Base-by-base conservation (phyloP, 2,888 invertebrate species). In the Anoncus sp. region DNA sequence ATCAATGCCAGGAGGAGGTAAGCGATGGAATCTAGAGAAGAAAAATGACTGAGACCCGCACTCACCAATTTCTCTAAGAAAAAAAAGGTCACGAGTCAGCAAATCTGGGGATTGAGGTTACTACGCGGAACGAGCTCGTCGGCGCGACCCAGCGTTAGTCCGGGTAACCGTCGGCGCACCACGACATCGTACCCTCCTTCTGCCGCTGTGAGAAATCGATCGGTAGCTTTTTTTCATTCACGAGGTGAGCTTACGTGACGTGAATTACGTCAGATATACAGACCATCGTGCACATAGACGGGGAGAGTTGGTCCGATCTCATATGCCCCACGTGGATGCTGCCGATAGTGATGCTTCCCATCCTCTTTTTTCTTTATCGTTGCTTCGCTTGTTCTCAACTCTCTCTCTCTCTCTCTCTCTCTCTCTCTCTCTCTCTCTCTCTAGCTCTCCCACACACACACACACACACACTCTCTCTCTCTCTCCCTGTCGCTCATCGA, bases 151-250 rank as follows among this genome's bases (percentile, higher is more conserved):
- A 53, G 57, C 45, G 38, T 49, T 75, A 18, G 47, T 49, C 20
- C 22, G 62, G 49, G 55, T 55, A 4, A 53, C 40, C 59, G 35
- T 69, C 43, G 62, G 67, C 60, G 49, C 67, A 69, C 69, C 67
- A 67, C 67, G 60, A 63, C 60, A 40, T 66, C 51, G 53, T 66
- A 53, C 62, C 49, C 72, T 57, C 35, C 45, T 74, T 65, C 47
- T 55, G 12, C 18, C 77, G 69, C 72, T 53, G 53, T 65, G 60
- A 63, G 43, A 79, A 80, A 85, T 87, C 87, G 85, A 85, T 87
- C 69, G 80, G 14, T 71, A 70, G 73, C 66, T 40, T 66, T 87
- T 85, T 86, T 85, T 85, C 86, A 87, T 87, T 87, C 86, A 87
- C 83, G 57, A 80, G 81, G 65, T 77, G 70, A 60, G 65, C 79